These are phyloP conservation scores for Callosobruchus maculatus DNA, from an alignment of 2,888 invertebrate species.

Conservation along the genomic window DNA sequence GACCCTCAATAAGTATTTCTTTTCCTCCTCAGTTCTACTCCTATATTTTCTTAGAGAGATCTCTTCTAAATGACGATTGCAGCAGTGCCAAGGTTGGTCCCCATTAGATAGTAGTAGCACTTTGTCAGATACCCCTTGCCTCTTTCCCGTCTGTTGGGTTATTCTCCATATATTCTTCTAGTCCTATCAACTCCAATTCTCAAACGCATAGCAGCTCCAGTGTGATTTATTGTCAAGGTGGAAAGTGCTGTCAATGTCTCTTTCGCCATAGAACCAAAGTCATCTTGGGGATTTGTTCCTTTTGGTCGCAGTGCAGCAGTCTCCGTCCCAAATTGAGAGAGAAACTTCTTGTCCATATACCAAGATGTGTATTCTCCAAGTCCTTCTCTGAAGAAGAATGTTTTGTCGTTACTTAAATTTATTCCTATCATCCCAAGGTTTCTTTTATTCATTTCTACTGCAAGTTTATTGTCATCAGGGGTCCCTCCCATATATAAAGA, in stretches of 20 bases:
- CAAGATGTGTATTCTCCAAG: slow-evolving; percentile 27
- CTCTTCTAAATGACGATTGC: slow-evolving; percentile 10
- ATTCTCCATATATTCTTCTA: slow-evolving; percentile 27
- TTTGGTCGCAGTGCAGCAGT: slow-evolving; percentile 20
- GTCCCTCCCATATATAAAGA: slow-evolving; percentile 8
- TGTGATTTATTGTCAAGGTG: slow-evolving; percentile 18
- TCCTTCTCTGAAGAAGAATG: slow-evolving; percentile 20
- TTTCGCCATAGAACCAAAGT: slow-evolving; percentile 20
- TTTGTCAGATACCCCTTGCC: neutral
- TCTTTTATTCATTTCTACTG: slow-evolving; percentile 13
- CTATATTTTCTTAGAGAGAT: neutral
- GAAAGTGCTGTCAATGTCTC: slow-evolving; percentile 9
- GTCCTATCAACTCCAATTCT: slow-evolving; percentile 17
- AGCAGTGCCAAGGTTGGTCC: slow-evolving; percentile 1
- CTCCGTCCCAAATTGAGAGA: slow-evolving; percentile 26
- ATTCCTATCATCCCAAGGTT: slow-evolving; percentile 17
- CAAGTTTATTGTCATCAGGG: slow-evolving; percentile 8
- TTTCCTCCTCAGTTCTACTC: neutral
- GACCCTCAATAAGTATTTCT: slow-evolving; percentile 3
- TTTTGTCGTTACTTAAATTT: slow-evolving; percentile 22
- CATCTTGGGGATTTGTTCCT: slow-evolving; percentile 21
- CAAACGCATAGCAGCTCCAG: slow-evolving; percentile 22
- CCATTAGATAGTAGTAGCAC: slow-evolving; percentile 9
- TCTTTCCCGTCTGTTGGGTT: slow-evolving; percentile 3
- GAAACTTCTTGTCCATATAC: slow-evolving; percentile 24